Conservation (phyloP, 2,797 vertebrate species). For the Lacerta viridis region DNA sequence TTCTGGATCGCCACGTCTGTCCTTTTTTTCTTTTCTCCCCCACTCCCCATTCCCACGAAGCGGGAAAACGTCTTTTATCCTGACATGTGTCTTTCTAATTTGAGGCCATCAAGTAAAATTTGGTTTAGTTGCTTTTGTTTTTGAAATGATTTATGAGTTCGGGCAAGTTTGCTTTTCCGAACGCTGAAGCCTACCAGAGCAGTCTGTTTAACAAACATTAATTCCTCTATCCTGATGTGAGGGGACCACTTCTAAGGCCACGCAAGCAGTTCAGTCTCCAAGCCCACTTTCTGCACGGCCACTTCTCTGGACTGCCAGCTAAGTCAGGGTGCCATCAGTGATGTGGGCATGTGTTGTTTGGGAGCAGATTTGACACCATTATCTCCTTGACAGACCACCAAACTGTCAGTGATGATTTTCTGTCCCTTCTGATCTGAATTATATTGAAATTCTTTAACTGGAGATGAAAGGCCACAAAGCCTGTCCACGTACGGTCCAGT, state of each 20-base stretch:
- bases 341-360: conserved; percentile 38
- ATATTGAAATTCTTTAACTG: conserved; percentile 38
- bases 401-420: background rate
- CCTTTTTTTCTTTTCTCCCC: conserved; percentile 31
- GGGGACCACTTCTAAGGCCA: conserved; percentile 44
- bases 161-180: conserved; percentile 43
- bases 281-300: background rate
- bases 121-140: conserved; percentile 53
- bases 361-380: conserved; percentile 45
- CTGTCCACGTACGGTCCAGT: conserved; percentile 48
- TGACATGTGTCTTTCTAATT: conserved; percentile 23
- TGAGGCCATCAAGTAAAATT: conserved; percentile 35
- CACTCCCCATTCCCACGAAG: background rate
- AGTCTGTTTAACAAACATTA: conserved; percentile 28
- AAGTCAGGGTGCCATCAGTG: background rate
- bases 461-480: conserved; percentile 56
- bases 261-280: conserved; percentile 44
- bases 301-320: conserved; percentile 41
- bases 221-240: background rate
- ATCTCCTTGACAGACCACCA: background rate
- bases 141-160: conserved; percentile 58
- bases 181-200: conserved; percentile 54
- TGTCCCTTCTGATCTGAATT: conserved; percentile 30
- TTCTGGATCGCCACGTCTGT: conserved; percentile 48
- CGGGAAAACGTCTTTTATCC: too few species aligned